Evolutionary conservation across 2,888 invertebrate genomes (phyloP).

Genomic region (Caenorhabditis japonica): DNA sequence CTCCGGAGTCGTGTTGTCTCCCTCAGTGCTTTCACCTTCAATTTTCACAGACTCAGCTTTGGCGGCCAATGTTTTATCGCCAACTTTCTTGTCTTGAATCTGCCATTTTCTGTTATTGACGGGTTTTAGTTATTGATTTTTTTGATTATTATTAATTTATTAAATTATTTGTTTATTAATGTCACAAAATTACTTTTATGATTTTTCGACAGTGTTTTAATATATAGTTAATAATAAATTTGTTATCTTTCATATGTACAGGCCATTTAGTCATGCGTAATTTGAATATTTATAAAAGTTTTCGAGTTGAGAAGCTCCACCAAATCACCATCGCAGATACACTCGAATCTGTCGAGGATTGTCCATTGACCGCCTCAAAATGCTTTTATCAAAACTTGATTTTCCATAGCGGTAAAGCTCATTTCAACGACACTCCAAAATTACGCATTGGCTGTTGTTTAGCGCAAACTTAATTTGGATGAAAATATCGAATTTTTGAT

Average conservation of each 20-base stretch:
- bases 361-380: conserved; percentile 43
- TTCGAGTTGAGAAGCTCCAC: conserved; percentile 45
- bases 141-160: no score
- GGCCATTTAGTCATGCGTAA: conserved; percentile 32
- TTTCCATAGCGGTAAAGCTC: no score
- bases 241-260: no score
- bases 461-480: no score
- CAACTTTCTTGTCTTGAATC: conserved; percentile 61
- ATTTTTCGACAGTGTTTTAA: conserved; percentile 1
- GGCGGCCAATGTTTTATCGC: conserved; percentile 63
- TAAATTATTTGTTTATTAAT: no score
- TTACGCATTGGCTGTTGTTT: no score
- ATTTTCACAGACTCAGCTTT: conserved; percentile 66
- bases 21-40: conserved; percentile 64
- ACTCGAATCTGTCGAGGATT: conserved; percentile 49
- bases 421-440: no score
- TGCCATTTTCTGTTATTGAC: background rate
- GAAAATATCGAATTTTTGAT: no score
- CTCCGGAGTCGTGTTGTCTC: conserved; percentile 60
- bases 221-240: conserved; percentile 1
- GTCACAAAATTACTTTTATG: no score
- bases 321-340: conserved; percentile 50
- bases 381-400: no score
- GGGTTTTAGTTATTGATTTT: conserved; percentile 9
- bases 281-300: conserved; percentile 51